Conservation (phyloP, 2,888 invertebrate genomes). For the Ceraclea dissimilis region DNA sequence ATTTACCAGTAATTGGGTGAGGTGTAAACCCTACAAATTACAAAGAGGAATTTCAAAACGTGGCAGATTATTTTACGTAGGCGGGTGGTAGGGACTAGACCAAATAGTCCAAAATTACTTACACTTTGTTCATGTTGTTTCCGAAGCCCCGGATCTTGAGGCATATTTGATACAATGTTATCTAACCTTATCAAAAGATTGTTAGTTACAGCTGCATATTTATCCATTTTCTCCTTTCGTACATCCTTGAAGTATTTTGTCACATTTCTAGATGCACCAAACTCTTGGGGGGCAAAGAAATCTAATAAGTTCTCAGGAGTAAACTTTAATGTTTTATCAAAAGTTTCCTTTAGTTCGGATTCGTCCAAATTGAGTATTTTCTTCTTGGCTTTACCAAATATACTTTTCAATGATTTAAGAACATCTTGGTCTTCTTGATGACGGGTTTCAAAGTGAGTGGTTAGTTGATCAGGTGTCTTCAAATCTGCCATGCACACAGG, state of each 20-base stretch:
- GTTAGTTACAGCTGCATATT: conserved; percentile 91
- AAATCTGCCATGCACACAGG: conserved; percentile 91
- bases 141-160: conserved; percentile 61
- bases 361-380: conserved; percentile 76
- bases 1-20: too few relatives aligned
- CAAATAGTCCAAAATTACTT: conserved; percentile 27
- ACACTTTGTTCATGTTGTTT: conserved; percentile 67
- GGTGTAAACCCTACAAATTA: too few relatives aligned
- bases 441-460: conserved; percentile 80
- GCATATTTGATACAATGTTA: conserved; percentile 77
- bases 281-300: conserved; percentile 54
- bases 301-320: conserved; percentile 31
- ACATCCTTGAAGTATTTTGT: conserved; percentile 70
- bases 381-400: conserved; percentile 86
- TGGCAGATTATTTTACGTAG: too few relatives aligned
- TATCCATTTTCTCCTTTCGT: conserved; percentile 60
- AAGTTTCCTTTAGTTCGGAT: conserved; percentile 49
- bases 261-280: conserved; percentile 59
- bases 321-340: conserved; percentile 48
- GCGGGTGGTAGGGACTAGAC: neutral
- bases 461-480: conserved; percentile 73
- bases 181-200: conserved; percentile 90
- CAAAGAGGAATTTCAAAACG: too few relatives aligned
- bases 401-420: conserved; percentile 70
- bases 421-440: conserved; percentile 86